phyloP scores from a whole-genome alignment of 2,797 vertebrate genomes.

The Melopsittacus undulatus region DNA sequence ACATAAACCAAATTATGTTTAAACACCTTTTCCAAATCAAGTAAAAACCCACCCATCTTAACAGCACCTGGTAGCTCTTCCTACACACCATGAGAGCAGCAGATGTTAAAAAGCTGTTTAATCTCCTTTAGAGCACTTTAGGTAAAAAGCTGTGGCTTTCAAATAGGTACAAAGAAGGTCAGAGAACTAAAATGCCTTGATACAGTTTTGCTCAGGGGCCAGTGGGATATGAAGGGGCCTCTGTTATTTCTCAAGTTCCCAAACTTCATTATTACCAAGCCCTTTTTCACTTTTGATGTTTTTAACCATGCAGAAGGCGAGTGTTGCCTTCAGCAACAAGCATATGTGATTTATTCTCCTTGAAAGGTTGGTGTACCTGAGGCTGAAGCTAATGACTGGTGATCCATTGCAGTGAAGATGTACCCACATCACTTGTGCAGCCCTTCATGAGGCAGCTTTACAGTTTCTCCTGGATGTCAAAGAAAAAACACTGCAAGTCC shows the following conservation, averaged over 20 bases:
- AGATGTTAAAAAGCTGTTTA: constrained; percentile 60
- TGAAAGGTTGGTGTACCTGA: constrained; percentile 22
- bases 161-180: constrained; percentile 45
- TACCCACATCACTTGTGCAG: not conserved
- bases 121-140: constrained; percentile 49
- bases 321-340: constrained; percentile 25
- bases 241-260: constrained; percentile 13
- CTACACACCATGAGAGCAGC: not conserved
- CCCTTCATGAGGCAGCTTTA: not conserved
- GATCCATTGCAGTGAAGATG: not conserved
- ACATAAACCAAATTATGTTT: not conserved
- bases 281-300: constrained; percentile 18
- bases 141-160: constrained; percentile 43
- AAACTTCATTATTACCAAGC: not conserved
- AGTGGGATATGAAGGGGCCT: constrained; percentile 24
- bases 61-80: constrained; percentile 20
- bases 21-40: constrained; percentile 29
- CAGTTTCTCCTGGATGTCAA: not conserved
- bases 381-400: constrained; percentile 12
- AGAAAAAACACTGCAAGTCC: not conserved
- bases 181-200: constrained; percentile 33
- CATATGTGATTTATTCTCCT: constrained; percentile 37
- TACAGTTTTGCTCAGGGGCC: constrained; percentile 18
- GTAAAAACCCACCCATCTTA: constrained; percentile 26
- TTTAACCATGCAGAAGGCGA: not conserved